phyloP scores from a whole-genome alignment of 2,113 vertebrate species.

The Nicator chloris region DNA sequence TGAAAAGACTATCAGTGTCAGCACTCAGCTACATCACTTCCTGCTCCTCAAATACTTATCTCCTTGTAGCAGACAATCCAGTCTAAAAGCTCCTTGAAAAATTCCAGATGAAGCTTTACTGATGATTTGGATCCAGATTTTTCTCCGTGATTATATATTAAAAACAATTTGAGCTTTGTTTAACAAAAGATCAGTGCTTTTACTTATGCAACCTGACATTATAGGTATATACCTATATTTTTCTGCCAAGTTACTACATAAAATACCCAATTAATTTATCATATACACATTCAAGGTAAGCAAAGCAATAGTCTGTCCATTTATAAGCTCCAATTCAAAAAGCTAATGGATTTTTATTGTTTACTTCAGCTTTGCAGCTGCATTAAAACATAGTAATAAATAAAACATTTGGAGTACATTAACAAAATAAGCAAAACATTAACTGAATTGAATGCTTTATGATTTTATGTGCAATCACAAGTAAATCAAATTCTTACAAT shows the following conservation, averaged over 20 bases:
- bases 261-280: constrained; percentile 44
- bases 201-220: not conserved
- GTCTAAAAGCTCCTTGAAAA: not conserved
- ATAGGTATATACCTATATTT: not conserved
- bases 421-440: constrained; percentile 72
- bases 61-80: not conserved
- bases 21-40: not conserved
- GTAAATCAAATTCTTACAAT: constrained; percentile 64
- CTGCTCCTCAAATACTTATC: not conserved
- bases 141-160: not conserved
- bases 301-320: constrained; percentile 54
- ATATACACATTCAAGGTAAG: constrained; percentile 48
- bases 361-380: constrained; percentile 65
- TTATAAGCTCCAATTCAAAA: constrained; percentile 62
- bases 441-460: constrained; percentile 17
- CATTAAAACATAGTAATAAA: constrained; percentile 70
- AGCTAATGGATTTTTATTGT: constrained; percentile 61
- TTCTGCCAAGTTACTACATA: constrained; percentile 34
- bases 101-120: not conserved
- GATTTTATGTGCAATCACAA: constrained; percentile 61
- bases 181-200: constrained; percentile 10
- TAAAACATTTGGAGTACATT: constrained; percentile 57
- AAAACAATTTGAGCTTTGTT: not conserved
- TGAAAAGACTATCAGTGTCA: not conserved
- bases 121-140: not conserved